A percentile compares a stretch with the other conserved stretches of the same genome.
Conservation (phyloP, 1,140 invertebrate species). For the Drosophila nebulosa region DNA sequence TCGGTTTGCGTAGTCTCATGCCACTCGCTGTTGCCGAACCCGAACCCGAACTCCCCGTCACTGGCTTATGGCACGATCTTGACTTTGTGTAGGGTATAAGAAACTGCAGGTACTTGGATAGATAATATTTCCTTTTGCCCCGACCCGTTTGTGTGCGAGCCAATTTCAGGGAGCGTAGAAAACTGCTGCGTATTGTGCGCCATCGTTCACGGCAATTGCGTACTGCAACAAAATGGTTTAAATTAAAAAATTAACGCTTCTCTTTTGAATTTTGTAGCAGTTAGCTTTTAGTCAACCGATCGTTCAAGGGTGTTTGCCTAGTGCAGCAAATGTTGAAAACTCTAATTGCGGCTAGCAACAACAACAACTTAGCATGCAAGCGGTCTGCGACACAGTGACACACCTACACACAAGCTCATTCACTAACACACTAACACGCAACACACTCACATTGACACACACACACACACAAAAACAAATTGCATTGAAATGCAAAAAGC, state of each 20-base stretch:
- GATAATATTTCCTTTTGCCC: constrained; percentile 75
- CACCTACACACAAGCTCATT: constrained; percentile 41
- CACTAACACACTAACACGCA: constrained; percentile 7
- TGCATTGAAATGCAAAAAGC: constrained; percentile 46
- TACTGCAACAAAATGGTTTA: constrained; percentile 34
- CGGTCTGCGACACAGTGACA: constrained; percentile 70
- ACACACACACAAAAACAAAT: constrained; percentile 24
- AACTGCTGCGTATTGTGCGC: constrained; percentile 76
- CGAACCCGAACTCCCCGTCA: too few species aligned
- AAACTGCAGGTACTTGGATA: constrained; percentile 76
- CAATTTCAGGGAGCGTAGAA: constrained; percentile 69
- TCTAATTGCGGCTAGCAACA: constrained; percentile 29
- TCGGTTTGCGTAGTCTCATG: constrained; percentile 56
- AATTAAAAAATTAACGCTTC: background rate
- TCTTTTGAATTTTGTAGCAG: background rate
- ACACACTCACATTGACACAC: constrained; percentile 54
- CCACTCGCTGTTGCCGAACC: background rate
- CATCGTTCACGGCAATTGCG: constrained; percentile 73
- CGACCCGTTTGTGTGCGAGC: constrained; percentile 70
- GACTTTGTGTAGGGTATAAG: constrained; percentile 75
- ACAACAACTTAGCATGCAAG: constrained; percentile 62
- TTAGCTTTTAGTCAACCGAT: too few species aligned
- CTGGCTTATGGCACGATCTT: constrained; percentile 45
- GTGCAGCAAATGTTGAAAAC: constrained; percentile 53
- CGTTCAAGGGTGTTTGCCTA: constrained; percentile 1